Conservation (phyloP, 1,140 invertebrate species). For the Chionoecetes opilio region DNA sequence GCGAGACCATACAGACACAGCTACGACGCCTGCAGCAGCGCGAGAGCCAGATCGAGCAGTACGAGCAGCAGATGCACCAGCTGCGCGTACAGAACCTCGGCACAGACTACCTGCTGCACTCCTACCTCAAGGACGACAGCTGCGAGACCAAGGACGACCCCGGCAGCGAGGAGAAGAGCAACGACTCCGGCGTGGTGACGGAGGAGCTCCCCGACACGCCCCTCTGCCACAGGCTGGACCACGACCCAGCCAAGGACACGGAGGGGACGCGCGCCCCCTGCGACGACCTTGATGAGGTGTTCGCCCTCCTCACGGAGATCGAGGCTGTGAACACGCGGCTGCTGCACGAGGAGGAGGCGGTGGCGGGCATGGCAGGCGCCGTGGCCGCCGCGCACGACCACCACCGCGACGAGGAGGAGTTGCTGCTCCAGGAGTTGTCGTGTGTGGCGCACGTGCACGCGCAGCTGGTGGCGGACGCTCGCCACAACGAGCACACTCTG, state of each 20-base stretch:
- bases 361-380: constrained; percentile 63
- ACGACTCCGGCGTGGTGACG: constrained; percentile 86
- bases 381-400: constrained; percentile 68
- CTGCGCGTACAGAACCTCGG: constrained; percentile 89
- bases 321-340: constrained; percentile 75
- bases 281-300: constrained; percentile 83
- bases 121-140: constrained; percentile 88
- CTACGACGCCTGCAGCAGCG: constrained; percentile 88
- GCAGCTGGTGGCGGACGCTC: constrained; percentile 87
- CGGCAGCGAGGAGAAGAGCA: constrained; percentile 83
- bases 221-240: not conserved
- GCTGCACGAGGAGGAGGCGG: constrained; percentile 78
- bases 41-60: constrained; percentile 90
- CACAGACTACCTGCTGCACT: constrained; percentile 91
- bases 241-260: constrained; percentile 53
- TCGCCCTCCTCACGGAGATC: constrained; percentile 66
- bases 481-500: constrained; percentile 87
- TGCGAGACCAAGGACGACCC: constrained; percentile 82
- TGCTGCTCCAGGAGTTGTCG: constrained; percentile 82
- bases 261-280: constrained; percentile 85
- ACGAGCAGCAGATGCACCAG: constrained; percentile 90
- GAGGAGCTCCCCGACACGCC: constrained; percentile 81
- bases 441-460: constrained; percentile 83
- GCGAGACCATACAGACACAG: constrained; percentile 91
- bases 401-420: constrained; percentile 74